Base-by-base conservation (phyloP, 2,797 vertebrate genomes). In the Prunella strophiata region DNA sequence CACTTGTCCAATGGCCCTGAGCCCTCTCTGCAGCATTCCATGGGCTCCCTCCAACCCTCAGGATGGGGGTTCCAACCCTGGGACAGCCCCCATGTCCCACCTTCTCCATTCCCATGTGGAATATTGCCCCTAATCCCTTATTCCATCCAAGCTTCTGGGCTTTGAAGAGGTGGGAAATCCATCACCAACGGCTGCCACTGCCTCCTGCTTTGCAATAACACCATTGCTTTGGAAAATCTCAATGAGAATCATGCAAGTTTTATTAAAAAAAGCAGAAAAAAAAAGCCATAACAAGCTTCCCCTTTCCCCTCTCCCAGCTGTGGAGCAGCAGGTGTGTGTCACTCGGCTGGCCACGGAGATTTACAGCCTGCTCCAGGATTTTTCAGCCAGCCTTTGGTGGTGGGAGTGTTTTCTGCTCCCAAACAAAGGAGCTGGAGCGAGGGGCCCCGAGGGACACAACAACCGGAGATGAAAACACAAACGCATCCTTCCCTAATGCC, bases 281-380 rank as follows among this genome's bases (percentile, higher is more conserved):
- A 18, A 83, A 75, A 67, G 5, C 7, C 34, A 14, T 58, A 17
- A 62, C 47, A 63, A 36, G 84, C 63, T 91, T 70, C 76, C 85
- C 88, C 55, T 82, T 68, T 83, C 72, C 80, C 54, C 74, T 85
- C 67, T 82, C 78, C 83, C 90, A 95, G 89, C 94, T 95, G 96
- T 77, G 74, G 84, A 77, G 88, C 67, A 88, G 91, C 94, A 96
- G 95, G 94, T 96, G 94, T 91, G 85, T 88, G 91, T 96, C 95
- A 89, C 47, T 86, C 29, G 8, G 47, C 65, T 18, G 12, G 88
- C 84, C 66, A 11, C 2, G 1, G 85, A 97, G 95, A 98, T 97
- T 97, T 97, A 96, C 96, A 94, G 93, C 93, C 96, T 97, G 92
- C 48, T 88, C 88, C 95, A 94, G 90, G 77, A 95, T 93, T 93